These are phyloP conservation scores for Gymnoscopelus microlampas DNA, from an alignment of 2,797 vertebrate genomes.

Conservation along the genomic window DNA sequence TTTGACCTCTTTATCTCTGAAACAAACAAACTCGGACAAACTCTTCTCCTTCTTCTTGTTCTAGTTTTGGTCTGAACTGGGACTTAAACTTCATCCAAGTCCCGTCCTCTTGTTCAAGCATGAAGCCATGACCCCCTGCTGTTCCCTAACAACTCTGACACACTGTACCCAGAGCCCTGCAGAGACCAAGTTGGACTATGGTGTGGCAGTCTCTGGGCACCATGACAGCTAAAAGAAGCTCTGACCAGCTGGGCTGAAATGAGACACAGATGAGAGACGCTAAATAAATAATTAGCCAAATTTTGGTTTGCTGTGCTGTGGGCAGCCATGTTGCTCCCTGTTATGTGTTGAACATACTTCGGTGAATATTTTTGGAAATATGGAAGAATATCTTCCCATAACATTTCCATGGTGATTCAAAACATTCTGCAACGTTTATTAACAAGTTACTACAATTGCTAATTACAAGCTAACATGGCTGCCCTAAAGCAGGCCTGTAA, in stretches of 20 bases:
- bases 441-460: neutral
- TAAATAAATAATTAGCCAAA: no score
- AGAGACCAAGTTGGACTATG: slow-evolving; percentile 6
- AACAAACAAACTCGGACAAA: slow-evolving; percentile 27
- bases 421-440: neutral
- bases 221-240: no score
- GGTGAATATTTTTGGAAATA: neutral
- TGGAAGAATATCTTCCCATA: neutral
- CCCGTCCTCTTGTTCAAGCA: slow-evolving; percentile 44
- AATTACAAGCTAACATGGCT: neutral
- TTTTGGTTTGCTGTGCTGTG: neutral
- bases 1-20: slow-evolving; percentile 3
- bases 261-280: no score
- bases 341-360: neutral
- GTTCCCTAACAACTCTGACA: slow-evolving; percentile 18
- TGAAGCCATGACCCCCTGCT: slow-evolving; percentile 55
- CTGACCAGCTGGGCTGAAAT: no score
- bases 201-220: no score
- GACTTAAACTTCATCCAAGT: slow-evolving; percentile 27
- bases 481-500: neutral
- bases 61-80: slow-evolving; percentile 24
- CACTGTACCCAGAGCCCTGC: slow-evolving; percentile 24
- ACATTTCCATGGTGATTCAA: neutral
- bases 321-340: neutral
- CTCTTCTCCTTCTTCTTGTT: slow-evolving; percentile 9